Evolutionary conservation across 2,888 invertebrate species (phyloP).

Genomic region (Crocallis elinguaria): DNA sequence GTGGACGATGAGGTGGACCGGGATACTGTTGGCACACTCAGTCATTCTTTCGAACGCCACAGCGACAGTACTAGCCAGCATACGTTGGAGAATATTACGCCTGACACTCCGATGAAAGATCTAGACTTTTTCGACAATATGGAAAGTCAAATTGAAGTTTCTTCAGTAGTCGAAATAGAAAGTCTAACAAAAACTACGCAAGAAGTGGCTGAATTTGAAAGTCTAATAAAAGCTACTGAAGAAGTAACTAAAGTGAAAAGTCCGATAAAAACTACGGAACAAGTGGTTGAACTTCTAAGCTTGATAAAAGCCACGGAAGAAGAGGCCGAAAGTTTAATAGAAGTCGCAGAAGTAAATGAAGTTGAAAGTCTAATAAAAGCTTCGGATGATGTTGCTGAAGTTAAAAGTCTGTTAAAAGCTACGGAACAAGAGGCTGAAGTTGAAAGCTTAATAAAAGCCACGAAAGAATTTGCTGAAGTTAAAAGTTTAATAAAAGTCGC

Average conservation of each 20-base stretch:
- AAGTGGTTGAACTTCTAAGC: constrained; percentile 41
- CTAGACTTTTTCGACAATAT: constrained; percentile 51
- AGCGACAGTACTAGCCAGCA: constrained; percentile 74
- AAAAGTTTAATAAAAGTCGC: too few relatives aligned
- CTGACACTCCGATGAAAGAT: constrained; percentile 74
- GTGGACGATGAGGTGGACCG: constrained; percentile 70
- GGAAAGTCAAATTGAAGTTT: constrained; percentile 39
- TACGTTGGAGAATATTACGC: constrained; percentile 75
- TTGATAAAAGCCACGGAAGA: constrained; percentile 31
- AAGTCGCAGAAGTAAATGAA: constrained; percentile 22
- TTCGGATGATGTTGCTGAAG: too few relatives aligned
- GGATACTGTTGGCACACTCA: constrained; percentile 74
- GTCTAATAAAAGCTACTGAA: constrained; percentile 33
- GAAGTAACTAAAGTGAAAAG: constrained; percentile 39
- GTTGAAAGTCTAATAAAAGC: constrained; percentile 43
- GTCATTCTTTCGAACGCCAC: constrained; percentile 78
- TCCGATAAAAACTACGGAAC: constrained; percentile 29
- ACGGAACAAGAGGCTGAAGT: constrained; percentile 33
- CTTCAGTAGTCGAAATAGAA: constrained; percentile 35
- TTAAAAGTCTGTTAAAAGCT: too few relatives aligned
- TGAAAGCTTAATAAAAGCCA: constrained; percentile 43
- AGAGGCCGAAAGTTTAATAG: too few relatives aligned
- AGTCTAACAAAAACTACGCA: constrained; percentile 33
- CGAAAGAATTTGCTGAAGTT: too few relatives aligned
- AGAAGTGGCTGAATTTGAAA: constrained; percentile 39